phyloP scores from a whole-genome alignment of 2,888 invertebrate species.

The Yponomeuta plumbellus region DNA sequence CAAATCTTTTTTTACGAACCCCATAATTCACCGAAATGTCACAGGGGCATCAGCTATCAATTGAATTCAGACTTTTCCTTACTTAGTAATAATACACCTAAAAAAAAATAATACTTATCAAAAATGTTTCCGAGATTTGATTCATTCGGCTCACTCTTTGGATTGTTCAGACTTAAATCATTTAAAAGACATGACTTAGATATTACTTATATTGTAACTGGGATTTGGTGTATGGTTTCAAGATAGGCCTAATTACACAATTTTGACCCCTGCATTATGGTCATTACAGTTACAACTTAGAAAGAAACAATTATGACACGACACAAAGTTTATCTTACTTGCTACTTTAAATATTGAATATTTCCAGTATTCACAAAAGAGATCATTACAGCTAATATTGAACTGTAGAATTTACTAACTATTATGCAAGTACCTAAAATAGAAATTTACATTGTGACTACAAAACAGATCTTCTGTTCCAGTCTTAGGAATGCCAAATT shows the following conservation, averaged over 20 bases:
- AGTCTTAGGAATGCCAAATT: slow-evolving; percentile 4
- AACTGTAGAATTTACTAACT: neutral
- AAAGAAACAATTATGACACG: no score
- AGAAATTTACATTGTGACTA: neutral
- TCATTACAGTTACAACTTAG: no score
- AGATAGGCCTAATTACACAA: neutral
- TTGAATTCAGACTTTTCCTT: neutral
- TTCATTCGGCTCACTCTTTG: slow-evolving; percentile 22
- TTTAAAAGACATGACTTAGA: slow-evolving; percentile 26
- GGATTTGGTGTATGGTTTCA: neutral
- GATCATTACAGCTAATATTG: slow-evolving; percentile 6
- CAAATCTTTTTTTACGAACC: no score
- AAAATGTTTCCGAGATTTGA: neutral
- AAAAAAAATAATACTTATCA: neutral
- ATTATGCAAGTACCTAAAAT: neutral
- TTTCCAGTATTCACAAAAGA: neutral
- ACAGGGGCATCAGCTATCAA: neutral
- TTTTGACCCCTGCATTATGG: neutral
- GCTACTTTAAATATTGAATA: no score
- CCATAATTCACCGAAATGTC: neutral
- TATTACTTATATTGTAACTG: slow-evolving; percentile 23
- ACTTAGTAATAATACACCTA: neutral
- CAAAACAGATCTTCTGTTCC: neutral
- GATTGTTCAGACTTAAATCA: slow-evolving; percentile 50
- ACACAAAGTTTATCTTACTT: no score